Evolutionary conservation across 2,113 vertebrate species (phyloP).

Genomic region (Mastomys coucha): DNA sequence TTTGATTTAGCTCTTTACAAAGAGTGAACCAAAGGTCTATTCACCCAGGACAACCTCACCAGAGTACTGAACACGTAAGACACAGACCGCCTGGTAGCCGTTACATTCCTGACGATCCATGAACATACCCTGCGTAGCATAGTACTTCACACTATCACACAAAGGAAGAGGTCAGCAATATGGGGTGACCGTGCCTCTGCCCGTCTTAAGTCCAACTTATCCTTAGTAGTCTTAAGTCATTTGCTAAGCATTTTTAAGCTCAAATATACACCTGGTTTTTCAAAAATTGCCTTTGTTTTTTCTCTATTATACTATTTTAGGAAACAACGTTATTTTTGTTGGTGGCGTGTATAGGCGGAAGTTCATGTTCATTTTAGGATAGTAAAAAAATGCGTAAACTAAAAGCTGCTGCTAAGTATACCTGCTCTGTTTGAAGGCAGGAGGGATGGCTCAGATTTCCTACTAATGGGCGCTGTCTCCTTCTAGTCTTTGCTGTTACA

Average conservation of each 20-base stretch:
- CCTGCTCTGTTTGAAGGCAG: background rate
- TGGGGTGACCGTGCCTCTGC: background rate
- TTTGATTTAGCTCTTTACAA: slow-evolving; percentile 38
- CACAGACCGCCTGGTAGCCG: background rate
- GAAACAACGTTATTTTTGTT: slow-evolving; percentile 28
- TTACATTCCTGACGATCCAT: background rate
- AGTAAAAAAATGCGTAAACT: slow-evolving; percentile 32
- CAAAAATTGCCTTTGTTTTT: slow-evolving; percentile 27
- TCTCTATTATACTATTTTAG: slow-evolving; percentile 1
- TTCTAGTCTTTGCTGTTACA: background rate
- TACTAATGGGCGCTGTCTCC: background rate
- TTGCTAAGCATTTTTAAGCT: background rate
- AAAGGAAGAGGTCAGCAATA: slow-evolving; percentile 29
- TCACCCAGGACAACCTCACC: background rate
- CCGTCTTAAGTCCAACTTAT: background rate
- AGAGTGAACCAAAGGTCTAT: slow-evolving; percentile 48
- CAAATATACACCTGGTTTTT: background rate
- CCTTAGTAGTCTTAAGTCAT: background rate
- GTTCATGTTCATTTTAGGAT: slow-evolving; percentile 43
- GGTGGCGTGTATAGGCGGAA: background rate
- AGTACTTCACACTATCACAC: slow-evolving; percentile 17
- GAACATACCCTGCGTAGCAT: background rate
- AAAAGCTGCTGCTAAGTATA: background rate
- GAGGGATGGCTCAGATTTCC: background rate
- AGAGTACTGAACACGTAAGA: slow-evolving; percentile 7